Evolutionary conservation across 30 jellyfish, hydroid and myxozoan genomes (phyloP).

Genomic region (Clytia hemisphaerica): DNA sequence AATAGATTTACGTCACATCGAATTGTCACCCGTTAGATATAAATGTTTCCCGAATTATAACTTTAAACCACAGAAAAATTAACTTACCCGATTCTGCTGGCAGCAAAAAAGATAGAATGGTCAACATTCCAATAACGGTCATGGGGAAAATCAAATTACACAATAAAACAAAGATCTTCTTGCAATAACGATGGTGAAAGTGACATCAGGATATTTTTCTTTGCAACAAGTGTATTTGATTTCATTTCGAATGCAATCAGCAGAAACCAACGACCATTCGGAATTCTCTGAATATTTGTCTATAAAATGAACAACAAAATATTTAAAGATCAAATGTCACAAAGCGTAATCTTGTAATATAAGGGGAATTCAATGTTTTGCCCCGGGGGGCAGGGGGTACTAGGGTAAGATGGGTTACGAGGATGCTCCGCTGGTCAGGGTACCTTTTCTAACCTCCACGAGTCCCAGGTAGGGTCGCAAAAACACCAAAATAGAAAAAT

Average conservation of each 20-base stretch:
- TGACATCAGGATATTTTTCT: slow-evolving; percentile 74
- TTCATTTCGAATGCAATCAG: slow-evolving; percentile 47
- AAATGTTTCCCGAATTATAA: background rate
- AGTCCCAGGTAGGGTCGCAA: too few species aligned
- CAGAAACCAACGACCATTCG: slow-evolving; percentile 75
- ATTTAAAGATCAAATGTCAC: slow-evolving; percentile 50
- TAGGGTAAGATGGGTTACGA: too few species aligned
- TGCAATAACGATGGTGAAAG: slow-evolving; percentile 54
- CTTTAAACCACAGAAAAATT: background rate
- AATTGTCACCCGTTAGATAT: too few species aligned
- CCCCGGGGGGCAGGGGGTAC: slow-evolving; percentile 55
- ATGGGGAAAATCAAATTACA: slow-evolving; percentile 86
- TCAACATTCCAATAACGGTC: slow-evolving; percentile 82
- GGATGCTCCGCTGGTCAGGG: too few species aligned
- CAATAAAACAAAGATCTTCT: slow-evolving; percentile 78
- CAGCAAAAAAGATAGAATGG: slow-evolving; percentile 80
- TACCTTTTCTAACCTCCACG: too few species aligned
- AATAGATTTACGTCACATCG: too few species aligned
- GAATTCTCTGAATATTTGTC: slow-evolving; percentile 59
- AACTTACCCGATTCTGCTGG: slow-evolving; percentile 96
- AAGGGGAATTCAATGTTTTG: slow-evolving; percentile 43
- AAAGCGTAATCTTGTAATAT: slow-evolving; percentile 31
- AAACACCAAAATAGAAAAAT: too few species aligned
- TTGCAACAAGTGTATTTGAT: slow-evolving; percentile 55
- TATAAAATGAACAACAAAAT: slow-evolving; percentile 40